Evolutionary conservation across 2,113 vertebrate genomes (phyloP).

Genomic region (Siniperca chuatsi): DNA sequence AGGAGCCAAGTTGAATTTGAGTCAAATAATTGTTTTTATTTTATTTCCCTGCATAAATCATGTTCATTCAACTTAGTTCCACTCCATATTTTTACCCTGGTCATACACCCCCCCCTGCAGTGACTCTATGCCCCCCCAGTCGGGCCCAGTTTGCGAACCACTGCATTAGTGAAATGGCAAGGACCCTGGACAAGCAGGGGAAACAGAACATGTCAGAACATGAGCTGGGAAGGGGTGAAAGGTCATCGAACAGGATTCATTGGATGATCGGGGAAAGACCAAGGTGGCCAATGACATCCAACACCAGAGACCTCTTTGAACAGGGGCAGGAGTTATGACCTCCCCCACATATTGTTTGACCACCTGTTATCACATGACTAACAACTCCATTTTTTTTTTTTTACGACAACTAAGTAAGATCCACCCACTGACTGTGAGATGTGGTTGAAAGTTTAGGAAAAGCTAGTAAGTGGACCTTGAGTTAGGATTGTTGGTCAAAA

Average conservation of each 20-base stretch:
- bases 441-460: neutral
- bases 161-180: neutral
- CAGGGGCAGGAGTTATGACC: neutral
- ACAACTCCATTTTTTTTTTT: neutral
- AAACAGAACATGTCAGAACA: neutral
- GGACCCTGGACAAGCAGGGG: neutral
- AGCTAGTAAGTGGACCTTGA: neutral
- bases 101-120: too few relatives aligned
- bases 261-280: neutral
- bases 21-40: too few relatives aligned
- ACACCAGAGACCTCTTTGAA: neutral
- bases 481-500: too few relatives aligned
- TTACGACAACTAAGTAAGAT: too few relatives aligned
- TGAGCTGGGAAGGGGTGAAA: neutral
- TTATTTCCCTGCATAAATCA: too few relatives aligned
- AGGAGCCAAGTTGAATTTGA: too few relatives aligned
- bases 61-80: too few relatives aligned
- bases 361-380: neutral
- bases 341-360: neutral
- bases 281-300: neutral
- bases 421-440: neutral
- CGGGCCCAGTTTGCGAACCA: too few relatives aligned
- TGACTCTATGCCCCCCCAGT: too few relatives aligned
- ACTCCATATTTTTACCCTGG: too few relatives aligned
- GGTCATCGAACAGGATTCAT: neutral